phyloP scores from a whole-genome alignment of 2,797 vertebrate species.

The Tinamus major region DNA sequence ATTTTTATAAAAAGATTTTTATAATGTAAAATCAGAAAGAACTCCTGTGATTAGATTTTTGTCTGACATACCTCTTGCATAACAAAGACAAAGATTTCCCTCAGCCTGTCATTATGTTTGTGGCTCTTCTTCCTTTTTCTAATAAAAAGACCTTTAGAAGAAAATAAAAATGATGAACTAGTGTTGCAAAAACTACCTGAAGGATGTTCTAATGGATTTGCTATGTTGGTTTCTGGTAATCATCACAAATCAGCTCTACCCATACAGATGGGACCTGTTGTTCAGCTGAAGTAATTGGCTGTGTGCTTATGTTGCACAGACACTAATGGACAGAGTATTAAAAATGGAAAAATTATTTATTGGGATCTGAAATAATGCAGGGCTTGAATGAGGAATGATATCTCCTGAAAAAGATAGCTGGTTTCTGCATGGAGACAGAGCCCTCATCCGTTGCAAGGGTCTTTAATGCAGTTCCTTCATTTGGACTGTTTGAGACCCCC shows the following conservation, averaged over 20 bases:
- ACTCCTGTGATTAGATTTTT: not conserved
- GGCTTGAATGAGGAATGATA: not conserved
- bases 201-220: not conserved
- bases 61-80: not conserved
- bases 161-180: not conserved
- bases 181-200: not conserved
- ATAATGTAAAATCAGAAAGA: not conserved
- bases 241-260: not conserved
- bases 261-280: not conserved
- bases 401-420: not conserved
- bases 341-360: not conserved
- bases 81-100: not conserved
- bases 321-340: not conserved
- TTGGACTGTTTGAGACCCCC: not conserved
- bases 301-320: not conserved
- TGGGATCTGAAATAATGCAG: not conserved
- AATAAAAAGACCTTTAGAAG: not conserved
- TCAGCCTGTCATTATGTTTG: not conserved
- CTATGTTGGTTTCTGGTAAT: not conserved
- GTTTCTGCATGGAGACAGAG: not conserved
- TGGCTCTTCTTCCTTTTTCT: not conserved
- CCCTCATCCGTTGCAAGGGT: not conserved
- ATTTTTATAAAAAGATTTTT: not conserved
- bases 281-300: not conserved
- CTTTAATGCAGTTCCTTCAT: not conserved